A percentile compares a stretch with the other conserved stretches of the same genome.
phyloP scores from a whole-genome alignment of 23 tunicate species.

The Clavelina lepadiformis region DNA sequence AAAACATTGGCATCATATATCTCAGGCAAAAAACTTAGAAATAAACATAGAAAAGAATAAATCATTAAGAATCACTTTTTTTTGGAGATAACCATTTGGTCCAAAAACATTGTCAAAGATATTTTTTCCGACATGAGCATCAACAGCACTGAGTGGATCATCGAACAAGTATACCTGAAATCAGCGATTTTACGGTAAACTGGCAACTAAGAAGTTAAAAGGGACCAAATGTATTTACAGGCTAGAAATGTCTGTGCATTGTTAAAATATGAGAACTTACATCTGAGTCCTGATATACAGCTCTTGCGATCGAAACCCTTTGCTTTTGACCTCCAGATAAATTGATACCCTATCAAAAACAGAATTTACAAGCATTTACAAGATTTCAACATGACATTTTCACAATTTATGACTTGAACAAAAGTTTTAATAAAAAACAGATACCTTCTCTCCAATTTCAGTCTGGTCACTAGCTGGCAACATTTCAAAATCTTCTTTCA shows the following conservation, averaged over 20 bases:
- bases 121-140: slow-evolving; percentile 50
- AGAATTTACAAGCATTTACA: no score
- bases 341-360: slow-evolving; percentile 54
- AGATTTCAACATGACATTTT: no score
- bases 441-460: slow-evolving; percentile 58
- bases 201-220: no score
- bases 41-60: no score
- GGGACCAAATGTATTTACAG: no score
- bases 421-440: no score
- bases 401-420: background rate
- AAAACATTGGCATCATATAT: background rate
- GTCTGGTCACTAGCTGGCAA: slow-evolving; percentile 36
- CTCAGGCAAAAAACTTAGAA: no score
- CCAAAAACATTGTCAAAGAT: slow-evolving; percentile 49
- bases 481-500: slow-evolving; percentile 36
- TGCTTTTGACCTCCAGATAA: slow-evolving; percentile 79
- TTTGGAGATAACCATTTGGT: slow-evolving; percentile 23
- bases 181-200: no score
- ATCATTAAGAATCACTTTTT: background rate
- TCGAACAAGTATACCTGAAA: slow-evolving; percentile 50
- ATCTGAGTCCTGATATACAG: slow-evolving; percentile 59
- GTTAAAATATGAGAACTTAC: no score
- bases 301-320: slow-evolving; percentile 63
- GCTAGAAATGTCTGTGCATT: no score
- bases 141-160: slow-evolving; percentile 59